Conservation (phyloP, 1,140 invertebrate genomes). For the Drosophila ironensis region DNA sequence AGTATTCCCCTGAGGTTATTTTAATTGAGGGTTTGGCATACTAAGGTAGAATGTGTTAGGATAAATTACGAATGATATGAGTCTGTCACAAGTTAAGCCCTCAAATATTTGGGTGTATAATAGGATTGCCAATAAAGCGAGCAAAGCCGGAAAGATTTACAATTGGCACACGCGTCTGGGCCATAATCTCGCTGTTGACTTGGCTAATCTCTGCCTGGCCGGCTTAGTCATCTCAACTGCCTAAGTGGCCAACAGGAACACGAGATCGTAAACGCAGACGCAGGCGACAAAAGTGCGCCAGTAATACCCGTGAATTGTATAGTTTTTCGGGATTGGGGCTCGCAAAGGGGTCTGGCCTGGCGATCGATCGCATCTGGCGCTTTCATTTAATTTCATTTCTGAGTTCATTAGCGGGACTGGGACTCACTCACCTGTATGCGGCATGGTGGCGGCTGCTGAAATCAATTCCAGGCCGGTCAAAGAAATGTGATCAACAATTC, state of each 20-base stretch:
- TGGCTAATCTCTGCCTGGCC: slow-evolving; percentile 20
- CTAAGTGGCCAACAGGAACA: background rate
- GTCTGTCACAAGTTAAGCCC: too few species aligned
- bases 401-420: slow-evolving; percentile 61
- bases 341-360: too few species aligned
- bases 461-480: slow-evolving; percentile 7
- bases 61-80: too few species aligned
- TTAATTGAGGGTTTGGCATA: too few species aligned
- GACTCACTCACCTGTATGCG: slow-evolving; percentile 66
- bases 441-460: slow-evolving; percentile 40
- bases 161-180: slow-evolving; percentile 1
- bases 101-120: too few species aligned
- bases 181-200: slow-evolving; percentile 13
- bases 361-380: slow-evolving; percentile 45
- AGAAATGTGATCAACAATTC: slow-evolving; percentile 51
- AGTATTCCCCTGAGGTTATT: too few species aligned
- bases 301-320: slow-evolving; percentile 34
- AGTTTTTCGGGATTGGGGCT: background rate
- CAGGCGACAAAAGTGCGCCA: slow-evolving; percentile 20
- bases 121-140: too few species aligned
- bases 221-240: background rate
- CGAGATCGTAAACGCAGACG: slow-evolving; percentile 25
- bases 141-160: slow-evolving; percentile 21
- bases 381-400: slow-evolving; percentile 39
- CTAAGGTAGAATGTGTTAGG: too few species aligned